These are phyloP conservation scores for Xylota segnis DNA, from an alignment of 2,888 invertebrate genomes.

Conservation along the genomic window DNA sequence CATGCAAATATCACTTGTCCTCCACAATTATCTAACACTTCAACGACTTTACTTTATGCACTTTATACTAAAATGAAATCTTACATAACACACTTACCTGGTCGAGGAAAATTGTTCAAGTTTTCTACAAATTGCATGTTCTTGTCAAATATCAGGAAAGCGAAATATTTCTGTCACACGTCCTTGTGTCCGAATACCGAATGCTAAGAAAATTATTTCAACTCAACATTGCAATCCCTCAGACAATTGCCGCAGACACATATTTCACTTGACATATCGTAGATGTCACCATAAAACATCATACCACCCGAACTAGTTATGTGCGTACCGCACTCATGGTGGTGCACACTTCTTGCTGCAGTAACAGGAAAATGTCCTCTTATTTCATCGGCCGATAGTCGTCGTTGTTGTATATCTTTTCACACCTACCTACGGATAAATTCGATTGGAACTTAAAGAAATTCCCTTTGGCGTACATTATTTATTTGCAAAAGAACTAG, in stretches of 20 bases:
- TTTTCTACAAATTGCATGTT: constrained; percentile 38
- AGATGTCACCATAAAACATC: constrained; percentile 76
- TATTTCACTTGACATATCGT: constrained; percentile 76
- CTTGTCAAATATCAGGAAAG: constrained; percentile 65
- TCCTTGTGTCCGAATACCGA: constrained; percentile 55
- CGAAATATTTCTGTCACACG: constrained; percentile 64
- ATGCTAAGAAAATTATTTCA: constrained; percentile 49
- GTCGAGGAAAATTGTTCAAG: constrained; percentile 20
- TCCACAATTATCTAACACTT: background rate
- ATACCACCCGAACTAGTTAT: constrained; percentile 70
- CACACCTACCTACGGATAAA: constrained; percentile 64
- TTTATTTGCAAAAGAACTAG: constrained; percentile 28
- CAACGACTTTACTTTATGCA: background rate
- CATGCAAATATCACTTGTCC: no score
- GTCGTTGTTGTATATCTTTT: constrained; percentile 57
- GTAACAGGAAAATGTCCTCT: constrained; percentile 46
- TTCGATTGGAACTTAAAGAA: constrained; percentile 45
- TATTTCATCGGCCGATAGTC: constrained; percentile 63
- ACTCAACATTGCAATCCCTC: constrained; percentile 67
- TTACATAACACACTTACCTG: background rate
- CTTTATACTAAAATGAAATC: background rate
- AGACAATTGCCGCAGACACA: constrained; percentile 75
- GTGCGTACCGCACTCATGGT: constrained; percentile 51
- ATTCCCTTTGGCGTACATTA: constrained; percentile 46
- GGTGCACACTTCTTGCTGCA: constrained; percentile 33